phyloP scores from a whole-genome alignment of 2,797 vertebrate species.

The Myripristis jacobus region DNA sequence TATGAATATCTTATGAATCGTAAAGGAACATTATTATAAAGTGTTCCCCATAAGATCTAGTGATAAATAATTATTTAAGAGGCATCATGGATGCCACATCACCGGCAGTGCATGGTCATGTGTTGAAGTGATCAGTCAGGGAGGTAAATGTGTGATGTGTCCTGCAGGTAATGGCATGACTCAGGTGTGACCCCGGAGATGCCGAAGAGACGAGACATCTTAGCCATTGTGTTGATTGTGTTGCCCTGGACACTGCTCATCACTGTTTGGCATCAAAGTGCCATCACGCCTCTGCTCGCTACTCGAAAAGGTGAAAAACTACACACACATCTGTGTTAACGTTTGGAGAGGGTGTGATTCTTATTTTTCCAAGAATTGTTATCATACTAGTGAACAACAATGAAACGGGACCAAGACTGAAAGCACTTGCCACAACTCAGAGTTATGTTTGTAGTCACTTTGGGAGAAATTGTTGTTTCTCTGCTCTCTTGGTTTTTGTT shows the following conservation, averaged over 20 bases:
- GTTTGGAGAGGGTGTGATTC: not conserved
- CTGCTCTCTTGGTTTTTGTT: too few species aligned
- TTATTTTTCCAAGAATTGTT: too few species aligned
- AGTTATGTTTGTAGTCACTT: too few species aligned
- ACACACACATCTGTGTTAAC: not conserved
- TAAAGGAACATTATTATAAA: too few species aligned
- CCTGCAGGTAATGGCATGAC: slow-evolving; percentile 67
- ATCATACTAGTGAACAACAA: too few species aligned
- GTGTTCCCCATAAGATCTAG: not conserved
- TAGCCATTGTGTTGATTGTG: slow-evolving; percentile 90
- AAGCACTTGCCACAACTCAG: too few species aligned
- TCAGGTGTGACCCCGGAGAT: slow-evolving; percentile 80
- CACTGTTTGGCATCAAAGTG: slow-evolving; percentile 90
- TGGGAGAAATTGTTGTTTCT: too few species aligned
- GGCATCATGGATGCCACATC: not conserved
- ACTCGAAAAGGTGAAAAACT: slow-evolving; percentile 71
- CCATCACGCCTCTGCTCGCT: slow-evolving; percentile 83
- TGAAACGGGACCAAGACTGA: too few species aligned
- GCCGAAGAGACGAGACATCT: slow-evolving; percentile 91
- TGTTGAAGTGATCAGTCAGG: not conserved
- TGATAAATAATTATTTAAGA: not conserved
- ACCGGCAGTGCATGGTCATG: not conserved
- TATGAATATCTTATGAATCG: too few species aligned
- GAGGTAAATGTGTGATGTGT: slow-evolving; percentile 3
- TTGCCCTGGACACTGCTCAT: slow-evolving; percentile 92